A percentile compares a stretch with the other conserved stretches of the same genome.
phyloP scores from a whole-genome alignment of 2,113 vertebrate genomes.

The Scolopax mira region DNA sequence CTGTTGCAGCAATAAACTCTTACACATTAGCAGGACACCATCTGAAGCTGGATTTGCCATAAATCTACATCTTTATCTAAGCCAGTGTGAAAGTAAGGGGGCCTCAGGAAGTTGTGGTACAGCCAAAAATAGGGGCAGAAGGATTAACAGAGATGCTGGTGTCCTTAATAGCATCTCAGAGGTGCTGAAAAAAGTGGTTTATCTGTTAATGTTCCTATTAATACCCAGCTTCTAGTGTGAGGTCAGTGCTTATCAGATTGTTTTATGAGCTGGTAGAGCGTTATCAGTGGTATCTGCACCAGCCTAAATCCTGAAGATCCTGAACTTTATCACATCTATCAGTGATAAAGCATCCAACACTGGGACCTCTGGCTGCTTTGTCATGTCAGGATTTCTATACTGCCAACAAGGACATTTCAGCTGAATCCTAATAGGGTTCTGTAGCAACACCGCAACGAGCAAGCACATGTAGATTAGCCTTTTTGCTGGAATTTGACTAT shows the following conservation, averaged over 20 bases:
- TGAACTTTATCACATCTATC: background rate
- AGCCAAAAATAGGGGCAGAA: background rate
- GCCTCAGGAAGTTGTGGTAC: background rate
- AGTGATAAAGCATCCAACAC: rapidly evolving
- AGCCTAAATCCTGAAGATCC: background rate
- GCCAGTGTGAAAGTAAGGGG: background rate
- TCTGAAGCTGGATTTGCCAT: background rate
- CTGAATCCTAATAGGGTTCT: background rate
- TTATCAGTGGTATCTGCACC: background rate
- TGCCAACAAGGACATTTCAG: background rate
- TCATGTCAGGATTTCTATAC: background rate
- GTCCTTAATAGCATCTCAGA: background rate
- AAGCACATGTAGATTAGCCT: background rate
- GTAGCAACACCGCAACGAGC: background rate
- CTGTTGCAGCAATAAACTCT: background rate
- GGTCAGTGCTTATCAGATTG: background rate
- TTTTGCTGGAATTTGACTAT: background rate
- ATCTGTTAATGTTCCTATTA: background rate
- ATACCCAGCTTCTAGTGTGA: background rate
- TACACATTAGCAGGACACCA: background rate
- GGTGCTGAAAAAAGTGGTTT: background rate
- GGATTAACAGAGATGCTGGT: background rate
- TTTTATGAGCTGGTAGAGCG: background rate
- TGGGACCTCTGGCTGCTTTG: background rate
- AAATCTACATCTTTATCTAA: background rate